Evolutionary conservation across 2,888 invertebrate species (phyloP), one percentile per base, ranked within the genome.

Genomic region (Dioctria linearis): DNA sequence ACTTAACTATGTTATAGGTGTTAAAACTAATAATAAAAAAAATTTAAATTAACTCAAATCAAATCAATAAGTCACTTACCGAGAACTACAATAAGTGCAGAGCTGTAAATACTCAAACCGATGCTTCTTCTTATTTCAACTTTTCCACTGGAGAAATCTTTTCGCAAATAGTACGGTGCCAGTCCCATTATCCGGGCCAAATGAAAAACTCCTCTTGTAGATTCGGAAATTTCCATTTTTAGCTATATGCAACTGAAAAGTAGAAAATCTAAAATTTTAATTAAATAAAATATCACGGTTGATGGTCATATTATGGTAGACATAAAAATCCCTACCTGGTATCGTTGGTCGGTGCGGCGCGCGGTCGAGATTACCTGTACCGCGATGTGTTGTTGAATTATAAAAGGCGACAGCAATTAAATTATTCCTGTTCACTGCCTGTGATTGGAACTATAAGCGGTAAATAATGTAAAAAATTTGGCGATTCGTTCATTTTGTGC

Each of bases 221-320:
- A 79, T 75, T 88, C 86, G 2, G 86, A 86, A 59, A 89, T 86
- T 84, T 89, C 88, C 88, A 89, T 88, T 54, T 59, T 82, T 9
- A 4, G 2, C 5, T 54, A 11, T 54, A 9, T n/a, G 9, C 6
- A 9, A 5, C n/a, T 0, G 54, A 54, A 54, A 8, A 11, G 4
- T 54, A 25, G 25, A 25, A 25, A n/a, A 9, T 63, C 40, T 63
- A 5, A 39, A 39, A 39, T 63, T 51, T n/a, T 63, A 61, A 39
- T 39, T 61, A 61, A 39, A 61, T 61, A 25, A 54, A 54, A 54
- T 54, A 54, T 54, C 11, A 11, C 54, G 54, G 11, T 54, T 54
- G 54, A 4, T 4, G 4, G 54, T n/a, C 25, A 25, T 25, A 25
- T 25, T 25, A 25, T 25, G 25, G 51, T 11, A 49, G 5, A 65